Evolutionary conservation across 2,888 invertebrate species (phyloP).

Genomic region (Dioctria linearis): DNA sequence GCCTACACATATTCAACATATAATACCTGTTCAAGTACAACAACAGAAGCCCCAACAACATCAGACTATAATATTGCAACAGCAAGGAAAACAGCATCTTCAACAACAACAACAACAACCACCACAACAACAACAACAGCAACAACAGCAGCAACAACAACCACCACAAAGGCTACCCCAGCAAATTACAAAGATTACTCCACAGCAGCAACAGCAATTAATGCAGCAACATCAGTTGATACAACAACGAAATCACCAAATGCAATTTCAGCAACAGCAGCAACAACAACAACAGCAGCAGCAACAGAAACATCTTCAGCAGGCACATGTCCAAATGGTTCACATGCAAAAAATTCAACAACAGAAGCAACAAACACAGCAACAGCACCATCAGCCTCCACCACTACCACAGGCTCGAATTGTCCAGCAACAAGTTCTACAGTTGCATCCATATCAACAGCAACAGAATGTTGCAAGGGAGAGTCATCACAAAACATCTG

Average conservation of each 20-base stretch:
- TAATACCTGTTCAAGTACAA: constrained; percentile 65
- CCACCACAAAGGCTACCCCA: constrained; percentile 60
- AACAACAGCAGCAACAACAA: constrained; percentile 60
- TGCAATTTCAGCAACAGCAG: constrained; percentile 62
- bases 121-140: constrained; percentile 55
- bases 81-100: constrained; percentile 65
- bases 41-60: constrained; percentile 66
- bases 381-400: constrained; percentile 54
- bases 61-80: constrained; percentile 54
- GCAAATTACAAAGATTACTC: constrained; percentile 39
- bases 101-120: constrained; percentile 64
- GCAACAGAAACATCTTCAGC: constrained; percentile 53
- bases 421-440: constrained; percentile 60
- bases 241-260: constrained; percentile 61
- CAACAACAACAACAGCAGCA: constrained; percentile 66
- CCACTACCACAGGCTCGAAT: constrained; percentile 57
- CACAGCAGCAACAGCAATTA: constrained; percentile 58
- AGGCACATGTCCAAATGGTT: constrained; percentile 59
- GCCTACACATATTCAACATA: constrained; percentile 61
- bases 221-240: constrained; percentile 53
- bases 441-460: constrained; percentile 60
- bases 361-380: constrained; percentile 59
- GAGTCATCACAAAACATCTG: constrained; percentile 46
- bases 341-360: constrained; percentile 62
- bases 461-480: constrained; percentile 55